Evolutionary conservation across 2,113 vertebrate species (phyloP).

Genomic region (Dasyurus viverrinus): DNA sequence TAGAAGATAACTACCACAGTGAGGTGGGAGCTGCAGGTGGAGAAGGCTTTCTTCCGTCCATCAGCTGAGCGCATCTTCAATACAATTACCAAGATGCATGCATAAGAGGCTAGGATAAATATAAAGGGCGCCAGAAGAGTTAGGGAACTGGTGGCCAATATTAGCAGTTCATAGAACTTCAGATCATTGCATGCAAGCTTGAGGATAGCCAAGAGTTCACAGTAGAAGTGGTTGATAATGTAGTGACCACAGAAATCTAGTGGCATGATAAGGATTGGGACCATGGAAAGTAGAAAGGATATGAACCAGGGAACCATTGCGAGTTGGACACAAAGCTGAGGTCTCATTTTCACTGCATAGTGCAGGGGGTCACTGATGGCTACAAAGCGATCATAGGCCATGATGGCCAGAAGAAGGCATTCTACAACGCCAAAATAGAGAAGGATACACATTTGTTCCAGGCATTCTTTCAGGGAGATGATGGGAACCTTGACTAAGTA

Average conservation of each 20-base stretch:
- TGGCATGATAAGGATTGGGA: not conserved
- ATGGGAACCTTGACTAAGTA: not conserved
- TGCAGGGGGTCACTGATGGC: constrained; percentile 20
- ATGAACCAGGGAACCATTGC: not conserved
- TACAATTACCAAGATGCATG: not conserved
- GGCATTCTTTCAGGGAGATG: not conserved
- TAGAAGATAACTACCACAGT: constrained; percentile 48
- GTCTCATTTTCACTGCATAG: not conserved
- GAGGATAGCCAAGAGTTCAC: constrained; percentile 29
- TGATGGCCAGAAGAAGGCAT: constrained; percentile 31
- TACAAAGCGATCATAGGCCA: not conserved
- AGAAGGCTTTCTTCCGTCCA: constrained; percentile 32
- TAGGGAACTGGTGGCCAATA: not conserved
- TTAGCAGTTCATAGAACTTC: not conserved
- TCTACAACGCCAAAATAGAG: constrained; percentile 17
- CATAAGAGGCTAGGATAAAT: constrained; percentile 19
- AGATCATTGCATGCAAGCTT: constrained; percentile 38
- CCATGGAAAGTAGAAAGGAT: not conserved
- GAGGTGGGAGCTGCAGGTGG: constrained; percentile 36
- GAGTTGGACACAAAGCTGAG: not conserved
- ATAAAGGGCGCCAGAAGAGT: not conserved
- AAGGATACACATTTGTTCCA: not conserved
- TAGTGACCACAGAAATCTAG: constrained; percentile 18
- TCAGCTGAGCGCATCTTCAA: not conserved
- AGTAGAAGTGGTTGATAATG: constrained; percentile 38